Evolutionary conservation across 2,113 vertebrate genomes (phyloP).

Genomic region (Parus major): DNA sequence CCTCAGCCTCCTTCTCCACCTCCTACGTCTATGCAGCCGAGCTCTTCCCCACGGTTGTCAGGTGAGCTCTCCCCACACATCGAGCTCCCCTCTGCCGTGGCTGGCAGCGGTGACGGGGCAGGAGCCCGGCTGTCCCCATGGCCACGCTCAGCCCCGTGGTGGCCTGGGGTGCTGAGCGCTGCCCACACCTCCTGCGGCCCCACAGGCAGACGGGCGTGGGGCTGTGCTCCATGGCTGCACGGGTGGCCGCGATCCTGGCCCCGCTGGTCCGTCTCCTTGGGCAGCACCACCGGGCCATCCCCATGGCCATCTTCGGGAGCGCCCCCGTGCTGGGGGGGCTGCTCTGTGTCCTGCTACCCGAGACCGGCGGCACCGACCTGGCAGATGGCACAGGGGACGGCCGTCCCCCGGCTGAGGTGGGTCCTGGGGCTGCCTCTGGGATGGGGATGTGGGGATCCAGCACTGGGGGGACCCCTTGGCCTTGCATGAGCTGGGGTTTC

Average conservation of each 20-base stretch:
- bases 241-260: not conserved
- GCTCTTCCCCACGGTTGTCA: constrained; percentile 85
- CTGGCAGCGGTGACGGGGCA: not conserved
- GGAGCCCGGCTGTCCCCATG: accelerated
- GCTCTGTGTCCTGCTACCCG: constrained; percentile 82
- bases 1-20: constrained; percentile 70
- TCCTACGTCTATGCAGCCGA: constrained; percentile 83
- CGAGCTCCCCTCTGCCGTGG: accelerated
- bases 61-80: constrained; percentile 64
- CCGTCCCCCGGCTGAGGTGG: not conserved
- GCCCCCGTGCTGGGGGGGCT: constrained; percentile 64
- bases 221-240: not conserved
- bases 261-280: not conserved
- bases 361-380: constrained; percentile 76
- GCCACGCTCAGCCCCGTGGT: not conserved
- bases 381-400: constrained; percentile 37
- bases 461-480: accelerated
- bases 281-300: not conserved
- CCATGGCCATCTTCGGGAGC: constrained; percentile 66
- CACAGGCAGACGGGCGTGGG: not conserved
- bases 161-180: not conserved
- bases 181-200: not conserved
- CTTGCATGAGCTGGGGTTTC: not conserved
- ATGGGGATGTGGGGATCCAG: not conserved
- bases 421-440: not conserved